Percentiles rank a stretch among this genome's conserved stretches.
Evolutionary conservation across 2,888 invertebrate genomes (phyloP).

Genomic region (Conistra vaccinii): DNA sequence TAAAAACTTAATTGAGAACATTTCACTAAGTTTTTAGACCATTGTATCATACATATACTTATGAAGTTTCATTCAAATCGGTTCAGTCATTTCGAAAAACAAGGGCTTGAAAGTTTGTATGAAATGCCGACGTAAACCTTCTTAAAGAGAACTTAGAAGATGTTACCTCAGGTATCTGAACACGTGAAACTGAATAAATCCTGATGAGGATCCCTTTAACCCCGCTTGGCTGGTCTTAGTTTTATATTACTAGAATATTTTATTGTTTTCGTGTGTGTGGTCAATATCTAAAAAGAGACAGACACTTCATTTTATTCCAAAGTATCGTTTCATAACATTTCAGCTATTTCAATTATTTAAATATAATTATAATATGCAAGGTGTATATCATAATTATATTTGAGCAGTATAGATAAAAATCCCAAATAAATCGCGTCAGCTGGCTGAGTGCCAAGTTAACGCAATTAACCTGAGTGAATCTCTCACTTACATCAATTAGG

Average conservation of each 20-base stretch:
- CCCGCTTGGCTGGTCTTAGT: background rate
- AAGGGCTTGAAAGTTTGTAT: too few species aligned
- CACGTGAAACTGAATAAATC: background rate
- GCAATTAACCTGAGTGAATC: constrained; percentile 48
- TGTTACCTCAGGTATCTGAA: background rate
- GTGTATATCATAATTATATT: background rate
- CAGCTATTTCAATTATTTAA: background rate
- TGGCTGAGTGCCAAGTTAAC: constrained; percentile 43
- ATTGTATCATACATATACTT: too few species aligned
- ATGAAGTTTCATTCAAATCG: too few species aligned
- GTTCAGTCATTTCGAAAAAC: too few species aligned
- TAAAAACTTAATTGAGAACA: too few species aligned
- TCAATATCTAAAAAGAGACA: background rate
- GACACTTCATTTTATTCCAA: background rate
- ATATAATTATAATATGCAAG: too few species aligned
- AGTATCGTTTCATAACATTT: background rate
- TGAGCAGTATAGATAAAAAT: constrained; percentile 12
- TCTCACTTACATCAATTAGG: constrained; percentile 49
- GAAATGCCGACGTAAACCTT: too few species aligned
- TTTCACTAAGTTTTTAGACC: too few species aligned
- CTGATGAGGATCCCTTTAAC: background rate
- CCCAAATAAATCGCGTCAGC: constrained; percentile 44
- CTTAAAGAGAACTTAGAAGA: background rate
- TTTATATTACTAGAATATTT: background rate
- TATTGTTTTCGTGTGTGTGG: background rate